These are phyloP conservation scores for Odontothrips loti DNA, from an alignment of 2,888 invertebrate genomes.

Conservation along the genomic window DNA sequence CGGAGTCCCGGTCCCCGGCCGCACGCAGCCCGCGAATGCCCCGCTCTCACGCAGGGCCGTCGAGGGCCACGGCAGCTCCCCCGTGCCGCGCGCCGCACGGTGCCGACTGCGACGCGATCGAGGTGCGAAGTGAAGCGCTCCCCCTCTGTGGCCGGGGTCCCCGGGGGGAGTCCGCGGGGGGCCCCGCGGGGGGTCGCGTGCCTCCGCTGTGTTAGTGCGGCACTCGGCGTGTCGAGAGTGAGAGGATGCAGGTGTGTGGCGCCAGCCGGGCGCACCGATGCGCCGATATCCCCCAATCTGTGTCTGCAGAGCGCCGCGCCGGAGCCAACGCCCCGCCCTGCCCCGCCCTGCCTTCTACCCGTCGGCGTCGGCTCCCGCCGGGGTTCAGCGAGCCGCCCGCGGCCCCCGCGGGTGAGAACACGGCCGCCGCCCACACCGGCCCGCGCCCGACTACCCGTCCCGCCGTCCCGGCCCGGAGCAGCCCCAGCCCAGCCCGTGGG, in stretches of 20 bases:
- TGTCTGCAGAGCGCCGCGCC: background rate
- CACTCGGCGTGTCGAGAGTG: background rate
- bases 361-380: no score
- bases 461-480: no score
- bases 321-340: no score
- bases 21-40: background rate
- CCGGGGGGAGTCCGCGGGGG: background rate
- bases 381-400: no score
- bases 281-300: background rate
- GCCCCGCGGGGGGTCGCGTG: background rate
- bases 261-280: background rate
- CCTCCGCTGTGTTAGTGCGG: background rate
- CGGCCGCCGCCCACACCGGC: no score
- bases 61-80: background rate
- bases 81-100: no score
- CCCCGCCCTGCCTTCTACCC: no score
- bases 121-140: constrained; percentile 3
- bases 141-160: no score
- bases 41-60: background rate
- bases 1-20: no score
- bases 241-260: background rate
- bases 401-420: no score
- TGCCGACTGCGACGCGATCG: background rate
- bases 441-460: no score
- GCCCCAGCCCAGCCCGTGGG: no score